phyloP scores from a whole-genome alignment of 1,140 invertebrate species.

The Phymorhynchus buccinoides region DNA sequence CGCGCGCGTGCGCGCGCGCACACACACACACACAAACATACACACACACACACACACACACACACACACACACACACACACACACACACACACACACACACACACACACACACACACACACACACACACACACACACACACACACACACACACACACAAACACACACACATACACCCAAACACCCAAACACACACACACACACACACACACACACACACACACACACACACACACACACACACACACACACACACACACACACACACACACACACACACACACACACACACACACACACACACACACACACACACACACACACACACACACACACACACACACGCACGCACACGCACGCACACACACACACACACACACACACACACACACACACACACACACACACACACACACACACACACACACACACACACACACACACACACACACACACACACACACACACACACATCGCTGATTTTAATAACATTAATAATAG shows the following conservation, averaged over 20 bases:
- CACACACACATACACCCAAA: background rate
- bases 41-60: too few relatives aligned
- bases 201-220: background rate
- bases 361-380: background rate
- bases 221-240: background rate
- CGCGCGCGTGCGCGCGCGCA: too few relatives aligned
- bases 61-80: too few relatives aligned
- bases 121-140: background rate
- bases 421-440: background rate
- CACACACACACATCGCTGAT: too few relatives aligned
- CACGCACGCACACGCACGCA: too few relatives aligned
- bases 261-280: background rate
- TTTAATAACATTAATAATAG: too few relatives aligned
- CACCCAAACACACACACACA: background rate
- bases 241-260: constrained; percentile 2
- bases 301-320: background rate
- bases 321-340: constrained; percentile 9
- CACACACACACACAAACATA: too few relatives aligned
- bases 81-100: too few relatives aligned
- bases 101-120: too few relatives aligned
- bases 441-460: too few relatives aligned
- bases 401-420: constrained; percentile 10
- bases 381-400: background rate
- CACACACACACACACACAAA: background rate
- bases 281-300: background rate